Conservation (phyloP, 2,888 invertebrate genomes). For the Idaea biselata region DNA sequence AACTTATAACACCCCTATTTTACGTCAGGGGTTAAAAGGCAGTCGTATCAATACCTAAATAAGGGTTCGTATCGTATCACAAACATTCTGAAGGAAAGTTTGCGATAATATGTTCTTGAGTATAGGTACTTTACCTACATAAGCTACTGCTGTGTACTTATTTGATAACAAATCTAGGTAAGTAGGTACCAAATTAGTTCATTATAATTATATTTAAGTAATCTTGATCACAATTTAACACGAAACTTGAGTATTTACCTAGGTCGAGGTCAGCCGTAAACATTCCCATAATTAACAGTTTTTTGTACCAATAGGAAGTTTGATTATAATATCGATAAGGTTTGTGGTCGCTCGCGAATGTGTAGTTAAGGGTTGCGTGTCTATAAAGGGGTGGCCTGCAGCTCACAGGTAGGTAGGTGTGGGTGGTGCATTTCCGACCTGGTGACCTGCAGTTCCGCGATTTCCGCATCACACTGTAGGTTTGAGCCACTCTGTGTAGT, state of each 20-base stretch:
- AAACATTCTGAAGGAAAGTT: no score
- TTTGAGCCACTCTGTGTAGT: neutral
- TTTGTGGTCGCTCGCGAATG: neutral
- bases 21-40: no score
- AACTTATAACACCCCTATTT: no score
- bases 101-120: no score
- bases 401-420: neutral
- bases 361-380: neutral
- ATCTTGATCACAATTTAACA: neutral
- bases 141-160: no score
- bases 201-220: no score
- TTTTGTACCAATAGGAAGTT: neutral
- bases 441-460: constrained; percentile 4
- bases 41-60: no score
- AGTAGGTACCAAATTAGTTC: no score
- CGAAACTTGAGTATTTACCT: neutral
- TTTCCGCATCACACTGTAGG: neutral
- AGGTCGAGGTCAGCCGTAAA: neutral
- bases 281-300: no score
- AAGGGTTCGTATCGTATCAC: no score
- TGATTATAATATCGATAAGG: neutral
- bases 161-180: no score
- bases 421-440: constrained; percentile 8
- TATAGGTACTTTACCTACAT: no score
- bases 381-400: neutral